Evolutionary conservation across 2,797 vertebrate genomes (phyloP), one percentile per base, ranked within the genome.

Genomic region (Selene dorsalis): DNA sequence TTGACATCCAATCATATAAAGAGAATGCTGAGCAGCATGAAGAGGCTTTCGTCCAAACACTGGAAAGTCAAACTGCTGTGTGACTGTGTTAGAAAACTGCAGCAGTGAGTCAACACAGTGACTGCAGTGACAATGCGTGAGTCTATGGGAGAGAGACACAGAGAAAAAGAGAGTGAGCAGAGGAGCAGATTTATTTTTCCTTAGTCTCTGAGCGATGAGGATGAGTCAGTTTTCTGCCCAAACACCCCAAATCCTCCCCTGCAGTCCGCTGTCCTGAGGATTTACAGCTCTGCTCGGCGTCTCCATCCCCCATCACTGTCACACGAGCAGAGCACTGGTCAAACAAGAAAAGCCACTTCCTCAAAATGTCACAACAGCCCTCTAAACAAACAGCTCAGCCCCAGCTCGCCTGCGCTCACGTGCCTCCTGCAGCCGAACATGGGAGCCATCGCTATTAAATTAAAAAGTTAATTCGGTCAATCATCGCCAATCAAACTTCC

Each of bases 341-440:
- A 86, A 88, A 93, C 92, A 86, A 88, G 90, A 90, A 90, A 87
- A 89, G 87, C 78, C 80, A 89, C 90, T 91, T 92, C 88, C 84
- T 88, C 84, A 86, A 84, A 93, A 91, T 85, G 88, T 88, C 88
- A 88, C 78, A 85, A 87, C 87, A 82, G 83, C 74, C 88, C 82
- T 90, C 82, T 48, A 78, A 92, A 87, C 87, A 92, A 90, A 89
- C 28, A 55, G 79, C 85, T 85, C 77, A 59, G 73, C 30, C 60
- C 76, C 75, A 71, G 76, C 73, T 60, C 13, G 4, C 52, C 69
- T 30, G 61, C 1, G 4, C 70, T 80, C 79, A 75, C 59, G 43
- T 71, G 83, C 38, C 68, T 28, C 73, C 73, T 58, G 57, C 66
- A 38, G 39, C 0, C 26, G 69, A 71, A 79, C 62, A 57, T n/a